These are phyloP conservation scores for Deilephila elpenor DNA, from an alignment of 2,888 invertebrate species.

Conservation along the genomic window DNA sequence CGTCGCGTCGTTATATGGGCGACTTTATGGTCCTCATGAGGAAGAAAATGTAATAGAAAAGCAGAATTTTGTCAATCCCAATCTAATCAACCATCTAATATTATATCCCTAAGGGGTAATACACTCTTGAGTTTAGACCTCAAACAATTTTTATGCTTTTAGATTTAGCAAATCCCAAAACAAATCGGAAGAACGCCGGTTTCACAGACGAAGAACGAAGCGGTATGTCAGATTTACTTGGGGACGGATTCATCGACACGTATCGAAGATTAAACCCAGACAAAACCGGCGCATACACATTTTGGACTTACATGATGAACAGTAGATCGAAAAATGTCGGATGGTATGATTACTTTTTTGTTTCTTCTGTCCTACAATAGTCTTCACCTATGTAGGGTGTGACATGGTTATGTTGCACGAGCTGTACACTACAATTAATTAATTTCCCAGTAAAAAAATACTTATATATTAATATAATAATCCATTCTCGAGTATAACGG, in stretches of 20 bases:
- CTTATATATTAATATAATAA: too few relatives aligned
- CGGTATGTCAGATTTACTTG: constrained; percentile 93
- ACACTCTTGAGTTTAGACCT: background rate
- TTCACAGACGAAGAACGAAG: constrained; percentile 97
- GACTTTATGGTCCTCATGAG: too few relatives aligned
- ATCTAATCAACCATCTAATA: too few relatives aligned
- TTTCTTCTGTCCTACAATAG: background rate
- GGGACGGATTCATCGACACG: constrained; percentile 93
- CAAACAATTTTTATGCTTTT: constrained; percentile 41
- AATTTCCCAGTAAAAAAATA: too few relatives aligned
- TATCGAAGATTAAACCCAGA: constrained; percentile 95
- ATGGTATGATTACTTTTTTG: constrained; percentile 87
- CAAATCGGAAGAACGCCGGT: constrained; percentile 96
- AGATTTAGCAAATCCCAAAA: constrained; percentile 97
- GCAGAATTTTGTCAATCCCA: too few relatives aligned
- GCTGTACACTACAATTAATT: too few relatives aligned
- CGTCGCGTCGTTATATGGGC: too few relatives aligned
- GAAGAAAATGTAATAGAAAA: too few relatives aligned
- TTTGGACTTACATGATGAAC: constrained; percentile 97
- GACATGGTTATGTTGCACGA: too few relatives aligned
- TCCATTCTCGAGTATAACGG: too few relatives aligned
- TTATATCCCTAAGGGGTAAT: too few relatives aligned
- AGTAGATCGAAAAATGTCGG: constrained; percentile 95
- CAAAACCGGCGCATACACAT: constrained; percentile 92
- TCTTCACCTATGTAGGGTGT: background rate